phyloP scores from a whole-genome alignment of 2,888 invertebrate genomes.

The Fragum whitleyi region DNA sequence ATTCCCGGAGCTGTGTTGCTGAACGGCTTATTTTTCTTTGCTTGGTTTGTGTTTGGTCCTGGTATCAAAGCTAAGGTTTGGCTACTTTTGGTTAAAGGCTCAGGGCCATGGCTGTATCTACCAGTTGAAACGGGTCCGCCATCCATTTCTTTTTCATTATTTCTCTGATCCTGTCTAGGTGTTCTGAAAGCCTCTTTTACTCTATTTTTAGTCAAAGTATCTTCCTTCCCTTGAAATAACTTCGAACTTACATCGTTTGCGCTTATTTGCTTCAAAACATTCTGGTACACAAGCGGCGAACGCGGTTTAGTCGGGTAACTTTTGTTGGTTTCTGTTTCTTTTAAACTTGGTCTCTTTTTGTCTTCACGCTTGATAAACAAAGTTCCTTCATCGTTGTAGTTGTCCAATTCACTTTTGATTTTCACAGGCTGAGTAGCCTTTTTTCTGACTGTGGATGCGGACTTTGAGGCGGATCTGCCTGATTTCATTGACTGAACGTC shows the following conservation, averaged over 20 bases:
- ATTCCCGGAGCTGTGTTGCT: background rate
- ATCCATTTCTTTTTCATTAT: background rate
- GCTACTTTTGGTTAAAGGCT: background rate
- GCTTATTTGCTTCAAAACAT: background rate
- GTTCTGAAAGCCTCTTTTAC: background rate
- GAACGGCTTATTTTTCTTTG: background rate
- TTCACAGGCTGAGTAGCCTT: background rate
- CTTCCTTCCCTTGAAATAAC: background rate
- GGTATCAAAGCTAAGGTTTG: background rate
- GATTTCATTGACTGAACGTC: background rate
- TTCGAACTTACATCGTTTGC: background rate
- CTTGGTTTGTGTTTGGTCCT: background rate
- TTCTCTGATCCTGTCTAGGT: background rate
- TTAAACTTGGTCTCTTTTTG: background rate
- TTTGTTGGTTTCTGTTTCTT: background rate
- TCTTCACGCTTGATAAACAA: background rate
- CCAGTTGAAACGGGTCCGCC: slow-evolving; percentile 2
- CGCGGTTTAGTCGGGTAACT: background rate
- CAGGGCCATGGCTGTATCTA: slow-evolving; percentile 29
- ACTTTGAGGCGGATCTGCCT: background rate
- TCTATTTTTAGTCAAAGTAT: background rate
- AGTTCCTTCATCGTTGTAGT: background rate
- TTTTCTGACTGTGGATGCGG: background rate
- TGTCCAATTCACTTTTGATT: slow-evolving; percentile 6
- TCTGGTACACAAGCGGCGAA: background rate